phyloP scores from a whole-genome alignment of 2,888 invertebrate genomes.

The Synanthedon tipuliformis region DNA sequence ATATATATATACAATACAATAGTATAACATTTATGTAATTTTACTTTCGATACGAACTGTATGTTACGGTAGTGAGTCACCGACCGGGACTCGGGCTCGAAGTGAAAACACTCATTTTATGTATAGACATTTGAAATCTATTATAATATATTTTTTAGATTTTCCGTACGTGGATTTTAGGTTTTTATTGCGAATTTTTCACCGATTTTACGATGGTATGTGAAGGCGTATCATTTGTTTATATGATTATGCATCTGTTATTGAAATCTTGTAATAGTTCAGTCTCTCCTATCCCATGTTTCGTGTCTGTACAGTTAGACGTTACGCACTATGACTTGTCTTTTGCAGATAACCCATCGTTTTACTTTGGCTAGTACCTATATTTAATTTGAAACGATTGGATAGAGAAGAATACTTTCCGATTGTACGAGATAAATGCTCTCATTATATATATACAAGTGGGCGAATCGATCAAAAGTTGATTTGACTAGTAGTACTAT shows the following conservation, averaged over 20 bases:
- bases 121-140: conserved; percentile 69
- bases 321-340: conserved; percentile 54
- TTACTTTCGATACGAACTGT: conserved; percentile 4
- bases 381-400: conserved; percentile 65
- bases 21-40: conserved; percentile 23
- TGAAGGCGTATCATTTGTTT: conserved; percentile 41
- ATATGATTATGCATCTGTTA: conserved; percentile 37
- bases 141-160: conserved; percentile 69
- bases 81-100: conserved; percentile 31
- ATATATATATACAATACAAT: not conserved
- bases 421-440: conserved; percentile 51
- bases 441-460: conserved; percentile 27
- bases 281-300: conserved; percentile 43
- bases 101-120: conserved; percentile 61
- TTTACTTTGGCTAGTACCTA: conserved; percentile 59
- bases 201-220: conserved; percentile 56
- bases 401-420: conserved; percentile 46
- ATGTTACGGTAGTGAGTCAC: not conserved
- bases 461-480: conserved; percentile 61
- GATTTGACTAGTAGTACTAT: conserved; percentile 62
- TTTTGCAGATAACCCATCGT: conserved; percentile 52
- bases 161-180: conserved; percentile 66
- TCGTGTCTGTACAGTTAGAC: conserved; percentile 64
- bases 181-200: conserved; percentile 65
- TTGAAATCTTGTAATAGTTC: conserved; percentile 51